Evolutionary conservation across 2,888 invertebrate genomes (phyloP).

Genomic region (Augiades crinisus): DNA sequence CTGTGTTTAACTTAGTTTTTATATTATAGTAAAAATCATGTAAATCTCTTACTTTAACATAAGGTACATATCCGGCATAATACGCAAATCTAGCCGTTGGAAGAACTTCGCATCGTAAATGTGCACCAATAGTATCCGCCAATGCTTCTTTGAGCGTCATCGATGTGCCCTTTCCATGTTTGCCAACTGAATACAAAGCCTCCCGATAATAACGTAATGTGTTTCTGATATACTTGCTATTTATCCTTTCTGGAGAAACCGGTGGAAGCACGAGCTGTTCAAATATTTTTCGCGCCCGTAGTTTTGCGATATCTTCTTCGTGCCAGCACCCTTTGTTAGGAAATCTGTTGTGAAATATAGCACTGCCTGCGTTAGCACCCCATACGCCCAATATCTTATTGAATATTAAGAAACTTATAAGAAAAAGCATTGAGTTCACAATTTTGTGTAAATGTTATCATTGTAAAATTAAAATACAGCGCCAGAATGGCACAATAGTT

Average conservation of each 20-base stretch:
- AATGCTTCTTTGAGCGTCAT: slow-evolving; percentile 53
- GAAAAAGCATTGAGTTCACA: slow-evolving; percentile 56
- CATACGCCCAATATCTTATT: slow-evolving; percentile 38
- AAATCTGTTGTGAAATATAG: slow-evolving; percentile 52
- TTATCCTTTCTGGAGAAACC: slow-evolving; percentile 51
- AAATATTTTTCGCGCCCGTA: slow-evolving; percentile 58
- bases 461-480: slow-evolving; percentile 21
- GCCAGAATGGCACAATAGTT: no score
- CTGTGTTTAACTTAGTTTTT: slow-evolving; percentile 57
- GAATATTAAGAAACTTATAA: slow-evolving; percentile 48
- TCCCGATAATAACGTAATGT: slow-evolving; percentile 52
- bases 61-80: slow-evolving; percentile 69
- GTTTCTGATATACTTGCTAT: slow-evolving; percentile 49
- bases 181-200: slow-evolving; percentile 44
- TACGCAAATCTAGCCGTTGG: slow-evolving; percentile 64
- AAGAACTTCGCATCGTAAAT: slow-evolving; percentile 59
- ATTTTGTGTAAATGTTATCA: slow-evolving; percentile 29
- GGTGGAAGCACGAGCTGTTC: slow-evolving; percentile 51
- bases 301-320: slow-evolving; percentile 55
- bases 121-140: slow-evolving; percentile 64
- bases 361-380: slow-evolving; percentile 54
- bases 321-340: slow-evolving; percentile 54
- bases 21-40: slow-evolving; percentile 56
- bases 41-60: slow-evolving; percentile 49
- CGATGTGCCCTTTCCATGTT: slow-evolving; percentile 35